These are phyloP conservation scores for Leucozona laternaria DNA, from an alignment of 2,888 invertebrate genomes.

Conservation along the genomic window DNA sequence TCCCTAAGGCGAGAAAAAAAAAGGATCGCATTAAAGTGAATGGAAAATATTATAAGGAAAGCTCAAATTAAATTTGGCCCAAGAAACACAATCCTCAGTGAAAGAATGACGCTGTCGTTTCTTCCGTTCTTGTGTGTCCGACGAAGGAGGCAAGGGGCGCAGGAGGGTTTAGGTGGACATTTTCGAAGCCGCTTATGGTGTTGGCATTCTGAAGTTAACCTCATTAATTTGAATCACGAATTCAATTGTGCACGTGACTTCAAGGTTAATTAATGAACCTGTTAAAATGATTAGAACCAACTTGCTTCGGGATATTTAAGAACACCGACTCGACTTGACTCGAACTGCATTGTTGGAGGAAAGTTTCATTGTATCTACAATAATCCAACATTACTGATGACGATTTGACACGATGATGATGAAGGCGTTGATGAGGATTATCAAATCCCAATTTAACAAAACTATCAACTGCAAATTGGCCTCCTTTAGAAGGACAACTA, in stretches of 20 bases:
- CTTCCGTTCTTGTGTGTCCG: neutral
- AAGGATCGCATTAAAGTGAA: conserved; percentile 19
- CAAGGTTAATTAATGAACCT: conserved; percentile 73
- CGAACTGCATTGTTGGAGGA: conserved; percentile 33
- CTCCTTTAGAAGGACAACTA: neutral
- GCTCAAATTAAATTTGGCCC: conserved; percentile 37
- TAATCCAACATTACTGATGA: neutral
- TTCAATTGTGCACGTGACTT: conserved; percentile 75
- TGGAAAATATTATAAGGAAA: conserved; percentile 40
- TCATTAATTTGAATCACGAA: conserved; percentile 76
- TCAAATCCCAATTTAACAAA: conserved; percentile 51
- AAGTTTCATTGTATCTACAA: conserved; percentile 39
- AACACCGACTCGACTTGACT: neutral
- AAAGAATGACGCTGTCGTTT: conserved; percentile 2
- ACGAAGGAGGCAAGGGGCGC: neutral
- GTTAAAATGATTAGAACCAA: conserved; percentile 63
- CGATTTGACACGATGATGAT: conserved; percentile 46
- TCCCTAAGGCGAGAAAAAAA: neutral
- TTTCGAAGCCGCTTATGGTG: conserved; percentile 12
- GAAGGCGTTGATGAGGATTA: conserved; percentile 54
- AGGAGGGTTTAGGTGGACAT: neutral
- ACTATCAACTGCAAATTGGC: conserved; percentile 68
- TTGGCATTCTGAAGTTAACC: conserved; percentile 53
- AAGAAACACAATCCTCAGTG: conserved; percentile 33
- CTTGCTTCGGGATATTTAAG: conserved; percentile 5